phyloP scores from a whole-genome alignment of 2,888 invertebrate species.

The Coelinius sp. region DNA sequence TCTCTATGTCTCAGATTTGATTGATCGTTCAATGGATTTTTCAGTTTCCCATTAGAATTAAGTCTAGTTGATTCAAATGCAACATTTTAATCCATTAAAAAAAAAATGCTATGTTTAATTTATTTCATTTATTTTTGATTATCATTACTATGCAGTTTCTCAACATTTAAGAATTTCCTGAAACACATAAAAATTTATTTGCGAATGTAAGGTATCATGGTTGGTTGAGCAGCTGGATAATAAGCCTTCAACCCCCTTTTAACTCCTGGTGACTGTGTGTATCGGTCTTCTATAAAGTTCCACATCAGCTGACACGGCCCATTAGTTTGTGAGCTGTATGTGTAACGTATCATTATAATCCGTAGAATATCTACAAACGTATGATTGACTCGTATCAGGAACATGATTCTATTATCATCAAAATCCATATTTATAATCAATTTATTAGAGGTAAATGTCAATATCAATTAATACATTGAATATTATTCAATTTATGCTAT shows the following conservation, averaged over 20 bases:
- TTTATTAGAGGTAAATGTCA: constrained; percentile 17
- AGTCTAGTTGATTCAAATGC: not conserved
- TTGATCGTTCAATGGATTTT: constrained; percentile 13
- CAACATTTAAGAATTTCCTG: constrained; percentile 24
- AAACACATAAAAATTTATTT: constrained; percentile 43
- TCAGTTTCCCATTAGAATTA: constrained; percentile 21
- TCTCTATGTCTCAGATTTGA: constrained; percentile 30
- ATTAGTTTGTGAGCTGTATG: constrained; percentile 51
- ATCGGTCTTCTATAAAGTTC: constrained; percentile 25
- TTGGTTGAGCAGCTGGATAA: constrained; percentile 43
- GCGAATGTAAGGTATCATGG: constrained; percentile 42
- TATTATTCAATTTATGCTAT: not conserved
- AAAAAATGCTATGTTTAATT: not conserved
- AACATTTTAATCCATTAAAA: too few species aligned
- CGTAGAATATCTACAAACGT: constrained; percentile 44
- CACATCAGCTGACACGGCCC: constrained; percentile 51
- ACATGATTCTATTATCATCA: constrained; percentile 23
- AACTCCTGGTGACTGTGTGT: constrained; percentile 28
- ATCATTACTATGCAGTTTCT: constrained; percentile 6
- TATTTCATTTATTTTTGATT: constrained; percentile 10
- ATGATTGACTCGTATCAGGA: constrained; percentile 45
- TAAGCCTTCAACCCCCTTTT: constrained; percentile 41
- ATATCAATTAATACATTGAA: constrained; percentile 19
- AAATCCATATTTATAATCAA: constrained; percentile 20
- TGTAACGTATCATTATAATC: constrained; percentile 47